These are phyloP conservation scores for Drosophila demipolita DNA, from an alignment of 2,888 invertebrate species.

Conservation along the genomic window DNA sequence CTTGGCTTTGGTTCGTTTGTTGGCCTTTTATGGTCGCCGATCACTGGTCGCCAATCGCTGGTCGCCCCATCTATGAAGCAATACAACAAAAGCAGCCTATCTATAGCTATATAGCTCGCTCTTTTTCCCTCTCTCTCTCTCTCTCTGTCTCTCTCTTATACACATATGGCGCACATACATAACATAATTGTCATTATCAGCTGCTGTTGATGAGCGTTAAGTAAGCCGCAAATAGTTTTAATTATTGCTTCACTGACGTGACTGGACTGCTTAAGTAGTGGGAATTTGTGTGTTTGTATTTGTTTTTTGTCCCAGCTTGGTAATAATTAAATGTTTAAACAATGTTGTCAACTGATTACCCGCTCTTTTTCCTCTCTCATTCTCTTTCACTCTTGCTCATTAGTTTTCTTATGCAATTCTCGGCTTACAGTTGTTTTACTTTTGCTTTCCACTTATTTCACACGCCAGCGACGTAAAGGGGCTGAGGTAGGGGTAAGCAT, in stretches of 20 bases:
- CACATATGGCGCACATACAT: conserved; percentile 18
- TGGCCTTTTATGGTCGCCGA: conserved; percentile 44
- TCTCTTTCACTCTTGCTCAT: background rate
- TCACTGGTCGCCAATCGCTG: conserved; percentile 12
- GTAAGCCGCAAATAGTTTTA: conserved; percentile 74
- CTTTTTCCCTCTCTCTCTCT: background rate
- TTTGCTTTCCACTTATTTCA: conserved; percentile 51
- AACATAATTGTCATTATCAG: conserved; percentile 75
- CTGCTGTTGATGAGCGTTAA: conserved; percentile 64
- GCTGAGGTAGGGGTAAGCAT: background rate
- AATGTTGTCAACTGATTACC: conserved; percentile 33
- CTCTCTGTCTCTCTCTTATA: background rate
- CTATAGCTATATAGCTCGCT: background rate
- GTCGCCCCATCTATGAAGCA: conserved; percentile 33
- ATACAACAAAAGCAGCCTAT: background rate
- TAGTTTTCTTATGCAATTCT: conserved; percentile 67
- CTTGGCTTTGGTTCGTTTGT: conserved; percentile 1
- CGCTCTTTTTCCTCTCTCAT: background rate
- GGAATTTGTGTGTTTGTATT: conserved; percentile 4
- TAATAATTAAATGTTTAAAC: conserved; percentile 58
- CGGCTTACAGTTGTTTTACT: conserved; percentile 30
- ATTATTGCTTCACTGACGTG: conserved; percentile 69
- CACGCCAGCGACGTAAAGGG: conserved; percentile 36
- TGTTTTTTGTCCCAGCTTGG: conserved; percentile 35
- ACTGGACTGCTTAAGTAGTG: conserved; percentile 48